Evolutionary conservation across 2,113 vertebrate species (phyloP).

Genomic region (Myotis davidii): DNA sequence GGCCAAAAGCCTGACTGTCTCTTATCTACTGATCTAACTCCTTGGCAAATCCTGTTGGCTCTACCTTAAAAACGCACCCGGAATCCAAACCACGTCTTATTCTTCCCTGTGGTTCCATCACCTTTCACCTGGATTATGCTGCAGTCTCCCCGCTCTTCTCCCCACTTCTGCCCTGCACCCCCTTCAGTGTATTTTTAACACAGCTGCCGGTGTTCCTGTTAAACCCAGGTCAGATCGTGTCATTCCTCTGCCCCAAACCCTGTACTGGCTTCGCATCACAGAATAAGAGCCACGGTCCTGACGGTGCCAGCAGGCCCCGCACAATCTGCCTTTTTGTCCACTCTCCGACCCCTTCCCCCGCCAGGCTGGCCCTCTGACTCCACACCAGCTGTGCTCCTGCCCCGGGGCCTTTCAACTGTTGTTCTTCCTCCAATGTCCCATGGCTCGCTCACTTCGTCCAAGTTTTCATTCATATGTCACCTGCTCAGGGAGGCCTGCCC

Average conservation of each 20-base stretch:
- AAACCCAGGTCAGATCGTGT: neutral
- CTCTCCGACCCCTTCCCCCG: neutral
- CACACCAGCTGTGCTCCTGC: neutral
- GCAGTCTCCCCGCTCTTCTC: neutral
- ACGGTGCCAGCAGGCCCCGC: neutral
- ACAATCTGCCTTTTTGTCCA: neutral
- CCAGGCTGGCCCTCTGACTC: neutral
- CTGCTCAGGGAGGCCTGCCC: neutral
- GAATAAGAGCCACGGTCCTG: slow-evolving; percentile 17
- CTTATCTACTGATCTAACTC: neutral
- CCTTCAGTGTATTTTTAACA: slow-evolving; percentile 43
- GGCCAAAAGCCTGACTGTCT: neutral
- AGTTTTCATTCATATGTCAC: neutral
- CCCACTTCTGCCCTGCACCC: neutral
- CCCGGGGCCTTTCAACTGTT: neutral
- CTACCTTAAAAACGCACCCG: neutral
- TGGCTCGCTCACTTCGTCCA: neutral
- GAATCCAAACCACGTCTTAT: neutral
- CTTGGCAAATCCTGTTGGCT: neutral
- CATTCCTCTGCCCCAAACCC: neutral
- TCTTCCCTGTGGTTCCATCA: neutral
- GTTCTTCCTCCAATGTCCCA: neutral
- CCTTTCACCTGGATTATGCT: neutral
- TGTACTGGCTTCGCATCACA: neutral
- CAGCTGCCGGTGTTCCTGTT: neutral